Conservation (phyloP, 2,113 vertebrate species). For the Istiophorus platypterus region DNA sequence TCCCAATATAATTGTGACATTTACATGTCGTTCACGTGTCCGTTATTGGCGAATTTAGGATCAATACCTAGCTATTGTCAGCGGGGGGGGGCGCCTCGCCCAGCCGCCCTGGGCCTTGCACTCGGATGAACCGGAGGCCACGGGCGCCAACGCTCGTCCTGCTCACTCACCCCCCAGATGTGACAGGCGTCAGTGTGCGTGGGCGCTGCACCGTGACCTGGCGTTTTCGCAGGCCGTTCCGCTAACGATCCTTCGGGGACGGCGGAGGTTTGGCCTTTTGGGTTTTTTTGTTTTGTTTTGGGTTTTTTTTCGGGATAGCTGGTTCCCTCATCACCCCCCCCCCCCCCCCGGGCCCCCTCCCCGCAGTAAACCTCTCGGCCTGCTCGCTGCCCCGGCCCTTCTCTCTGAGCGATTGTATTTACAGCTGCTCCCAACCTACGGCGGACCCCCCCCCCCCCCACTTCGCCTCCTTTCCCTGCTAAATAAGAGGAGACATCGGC, state of each 20-base stretch:
- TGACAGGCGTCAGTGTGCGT: constrained; percentile 51
- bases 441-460: no score
- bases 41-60: no score
- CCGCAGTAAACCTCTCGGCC: constrained; percentile 30
- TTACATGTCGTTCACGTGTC: no score
- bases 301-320: constrained; percentile 60
- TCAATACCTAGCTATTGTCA: no score
- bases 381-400: constrained; percentile 1
- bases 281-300: no score
- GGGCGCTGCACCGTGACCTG: constrained; percentile 61
- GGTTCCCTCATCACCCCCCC: constrained; percentile 75
- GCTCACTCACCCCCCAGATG: no score
- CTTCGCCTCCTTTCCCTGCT: constrained; percentile 35
- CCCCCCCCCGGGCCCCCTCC: no score
- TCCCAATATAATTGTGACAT: no score
- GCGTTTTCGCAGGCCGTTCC: constrained; percentile 60
- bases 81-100: no score
- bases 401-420: constrained; percentile 68
- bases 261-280: constrained; percentile 28
- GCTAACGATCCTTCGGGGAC: constrained; percentile 65
- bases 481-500: constrained; percentile 58
- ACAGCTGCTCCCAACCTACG: constrained; percentile 67
- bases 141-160: no score
- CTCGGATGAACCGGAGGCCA: no score
- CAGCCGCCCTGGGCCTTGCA: no score